These are phyloP conservation scores for Sphenopsis melanotis DNA, from an alignment of 2,797 vertebrate species.

Conservation along the genomic window DNA sequence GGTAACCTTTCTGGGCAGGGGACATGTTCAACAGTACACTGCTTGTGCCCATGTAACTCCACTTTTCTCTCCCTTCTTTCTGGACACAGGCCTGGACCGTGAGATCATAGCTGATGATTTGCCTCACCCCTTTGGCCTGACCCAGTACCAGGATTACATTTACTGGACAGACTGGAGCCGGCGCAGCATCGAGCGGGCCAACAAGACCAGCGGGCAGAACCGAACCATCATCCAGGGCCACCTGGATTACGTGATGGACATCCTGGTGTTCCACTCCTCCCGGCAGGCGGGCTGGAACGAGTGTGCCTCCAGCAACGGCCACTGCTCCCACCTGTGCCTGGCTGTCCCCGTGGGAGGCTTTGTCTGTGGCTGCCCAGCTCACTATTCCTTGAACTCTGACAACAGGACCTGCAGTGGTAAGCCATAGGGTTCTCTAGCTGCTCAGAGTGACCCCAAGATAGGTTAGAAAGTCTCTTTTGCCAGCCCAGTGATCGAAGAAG, in stretches of 20 bases:
- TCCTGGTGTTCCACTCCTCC: slow-evolving; percentile 96
- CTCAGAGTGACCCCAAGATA: too few relatives aligned
- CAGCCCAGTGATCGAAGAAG: too few relatives aligned
- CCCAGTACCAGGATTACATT: slow-evolving; percentile 98
- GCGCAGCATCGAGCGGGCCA: slow-evolving; percentile 96
- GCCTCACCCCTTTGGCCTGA: slow-evolving; percentile 94
- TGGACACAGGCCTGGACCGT: slow-evolving; percentile 85
- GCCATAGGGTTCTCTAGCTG: background rate
- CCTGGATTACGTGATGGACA: slow-evolving; percentile 98
- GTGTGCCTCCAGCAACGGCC: slow-evolving; percentile 92
- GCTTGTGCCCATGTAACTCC: background rate
- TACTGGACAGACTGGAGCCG: slow-evolving; percentile 99
- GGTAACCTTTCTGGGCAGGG: background rate
- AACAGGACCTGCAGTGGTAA: slow-evolving; percentile 97
- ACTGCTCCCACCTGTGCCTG: slow-evolving; percentile 96
- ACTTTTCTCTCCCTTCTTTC: background rate
- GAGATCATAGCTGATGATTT: slow-evolving; percentile 97
- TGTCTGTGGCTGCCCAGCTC: slow-evolving; percentile 93
- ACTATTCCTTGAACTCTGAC: slow-evolving; percentile 91
- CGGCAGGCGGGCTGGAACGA: slow-evolving; percentile 95
- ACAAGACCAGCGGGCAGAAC: slow-evolving; percentile 97
- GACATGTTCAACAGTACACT: accelerated
- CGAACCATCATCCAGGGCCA: slow-evolving; percentile 95
- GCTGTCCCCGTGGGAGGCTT: slow-evolving; percentile 89
- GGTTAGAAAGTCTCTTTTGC: too few relatives aligned